Conservation (phyloP, 2,888 invertebrate genomes). For the Asteroscopus sphinx region DNA sequence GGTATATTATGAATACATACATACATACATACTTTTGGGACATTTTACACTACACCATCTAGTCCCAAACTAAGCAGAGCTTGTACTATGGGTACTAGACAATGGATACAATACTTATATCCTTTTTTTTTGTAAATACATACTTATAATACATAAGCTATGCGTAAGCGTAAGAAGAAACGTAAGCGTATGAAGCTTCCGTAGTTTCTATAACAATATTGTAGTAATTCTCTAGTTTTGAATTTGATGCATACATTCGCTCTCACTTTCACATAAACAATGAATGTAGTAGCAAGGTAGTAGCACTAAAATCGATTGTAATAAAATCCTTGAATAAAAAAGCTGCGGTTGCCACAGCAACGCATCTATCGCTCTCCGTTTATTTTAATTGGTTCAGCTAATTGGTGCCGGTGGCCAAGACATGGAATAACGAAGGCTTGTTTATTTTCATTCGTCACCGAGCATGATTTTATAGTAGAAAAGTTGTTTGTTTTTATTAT, state of each 20-base stretch:
- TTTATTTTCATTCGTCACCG: conserved; percentile 31
- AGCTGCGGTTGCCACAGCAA: conserved; percentile 33
- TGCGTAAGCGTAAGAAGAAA: too few species aligned
- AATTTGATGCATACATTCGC: not conserved
- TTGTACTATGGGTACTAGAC: too few species aligned
- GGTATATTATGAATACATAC: too few species aligned
- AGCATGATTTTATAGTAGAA: conserved; percentile 9
- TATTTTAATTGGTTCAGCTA: conserved; percentile 62
- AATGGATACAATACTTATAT: too few species aligned
- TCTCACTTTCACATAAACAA: not conserved
- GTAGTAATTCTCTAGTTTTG: not conserved
- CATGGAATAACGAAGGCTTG: conserved; percentile 37
- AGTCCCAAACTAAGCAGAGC: too few species aligned
- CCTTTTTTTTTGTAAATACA: too few species aligned
- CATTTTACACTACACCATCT: too few species aligned
- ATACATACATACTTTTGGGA: too few species aligned
- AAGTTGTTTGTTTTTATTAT: not conserved
- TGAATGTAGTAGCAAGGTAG: not conserved
- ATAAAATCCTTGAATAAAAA: conserved; percentile 9
- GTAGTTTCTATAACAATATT: too few species aligned
- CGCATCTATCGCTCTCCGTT: conserved; percentile 34
- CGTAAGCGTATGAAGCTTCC: too few species aligned
- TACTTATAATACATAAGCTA: too few species aligned
- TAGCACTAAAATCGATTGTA: conserved; percentile 2
- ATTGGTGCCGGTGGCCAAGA: conserved; percentile 54